Evolutionary conservation across 2,888 invertebrate genomes (phyloP), one percentile per base, ranked within the genome.

Genomic region (Lochmaea capreae): DNA sequence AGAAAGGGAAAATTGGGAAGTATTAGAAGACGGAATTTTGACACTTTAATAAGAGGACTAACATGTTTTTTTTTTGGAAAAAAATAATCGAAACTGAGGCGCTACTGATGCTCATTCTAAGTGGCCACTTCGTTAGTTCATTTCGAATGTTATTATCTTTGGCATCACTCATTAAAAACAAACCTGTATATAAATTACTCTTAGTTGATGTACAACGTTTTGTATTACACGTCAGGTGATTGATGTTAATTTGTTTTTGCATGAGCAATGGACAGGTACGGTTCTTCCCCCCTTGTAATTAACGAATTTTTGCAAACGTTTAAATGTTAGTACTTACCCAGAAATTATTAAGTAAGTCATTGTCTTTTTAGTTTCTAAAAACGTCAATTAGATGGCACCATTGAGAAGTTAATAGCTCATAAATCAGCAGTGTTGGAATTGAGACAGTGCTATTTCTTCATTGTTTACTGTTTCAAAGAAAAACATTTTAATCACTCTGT

Each of bases 91-190:
- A 16, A 61, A 39, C 1, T 33, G 42, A 0, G 39, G 46, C 69
- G 62, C 62, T 49, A 59, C 69, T 69, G 69, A 3, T 59, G 22
- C 52, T 70, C 49, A 54, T 75, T 67, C 46, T 59, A 65, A 72
- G 72, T 42, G 39, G 39, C 11, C 54, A 57, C 61, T 61, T 72
- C 66, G 72, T 72, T 72, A 72, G 75, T 39, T 59, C 49, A 70
- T 72, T 72, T 72, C 42, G 63, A 75, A 66, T 63, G 49, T 63
- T 62, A 75, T 75, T 72, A 75, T 75, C 71, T 72, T 46, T 59
- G 59, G 66, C 54, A 72, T 70, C 57, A 65, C 66, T 68, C 68
- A 72, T 75, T 72, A 75, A 75, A 71, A 65, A 52, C 54, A 61
- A 72, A 68, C 67, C 68, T 66, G 74, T 61, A 71, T 72, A 67